Evolutionary conservation across 2,888 invertebrate genomes (phyloP), one percentile per base, ranked within the genome.

Genomic region (Protophormia terraenovae): DNA sequence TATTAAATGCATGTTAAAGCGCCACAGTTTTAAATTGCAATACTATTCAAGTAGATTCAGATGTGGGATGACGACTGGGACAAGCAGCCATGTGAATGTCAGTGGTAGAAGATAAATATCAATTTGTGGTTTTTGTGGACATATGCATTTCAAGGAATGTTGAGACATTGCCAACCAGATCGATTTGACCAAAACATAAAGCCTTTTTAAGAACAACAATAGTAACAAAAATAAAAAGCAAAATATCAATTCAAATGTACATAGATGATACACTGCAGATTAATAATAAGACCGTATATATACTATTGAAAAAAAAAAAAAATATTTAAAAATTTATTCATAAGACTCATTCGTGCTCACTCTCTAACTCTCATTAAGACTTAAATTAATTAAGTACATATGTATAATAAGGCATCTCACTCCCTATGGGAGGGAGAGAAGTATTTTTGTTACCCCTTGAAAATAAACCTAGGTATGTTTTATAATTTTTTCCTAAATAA

Each of bases 71-170:
- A 66, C 19, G 38, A n/a, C 4, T 8, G 14, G 73, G 12, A 8
- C 8, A 19, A 35, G 27, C 38, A 22, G 53, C 4, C n/a, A 41
- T 24, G 38, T 27, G 35, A 12, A 35, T 27, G 19, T 14, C 60
- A 60, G 69, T 50, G 60, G 71, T 14, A 38, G 55, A 71, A 45
- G 79, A 79, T 64, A 64, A 71, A 79, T 79, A 79, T 79, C 79
- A 64, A 72, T 72, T 72, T 72, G 79, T 79, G 79, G 79, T 71
- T 79, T 79, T 64, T 79, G 79, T 22, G 79, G 79, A 71, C 71
- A 71, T 71, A 62, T 45, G 64, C 64, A 79, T 79, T 79, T 69
- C 62, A 50, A 62, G 10, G 60, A 78, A 71, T 71, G 50, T 69
- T 78, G 53, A 50, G 71, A 79, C 29, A 71, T 66, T 41, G 29